phyloP scores from a whole-genome alignment of 2,888 invertebrate genomes.

The Hirtodrosophila cameraria region DNA sequence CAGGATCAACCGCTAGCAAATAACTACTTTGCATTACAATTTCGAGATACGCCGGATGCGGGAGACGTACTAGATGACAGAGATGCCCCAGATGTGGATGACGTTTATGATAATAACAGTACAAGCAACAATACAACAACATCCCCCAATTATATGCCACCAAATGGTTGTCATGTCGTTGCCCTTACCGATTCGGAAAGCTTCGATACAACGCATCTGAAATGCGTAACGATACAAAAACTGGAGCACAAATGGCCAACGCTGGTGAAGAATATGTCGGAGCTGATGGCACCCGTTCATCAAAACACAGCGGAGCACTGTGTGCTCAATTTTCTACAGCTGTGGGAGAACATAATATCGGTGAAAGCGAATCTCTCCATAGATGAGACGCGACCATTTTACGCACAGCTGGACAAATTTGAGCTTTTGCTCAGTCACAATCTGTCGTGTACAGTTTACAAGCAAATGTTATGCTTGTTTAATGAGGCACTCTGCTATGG shows the following conservation, averaged over 20 bases:
- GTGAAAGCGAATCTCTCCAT: slow-evolving; percentile 95
- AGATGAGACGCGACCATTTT: slow-evolving; percentile 94
- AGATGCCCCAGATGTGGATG: no score
- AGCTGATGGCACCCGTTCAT: slow-evolving; percentile 69
- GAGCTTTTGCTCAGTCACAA: slow-evolving; percentile 88
- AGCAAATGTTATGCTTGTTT: slow-evolving; percentile 92
- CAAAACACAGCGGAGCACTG: slow-evolving; percentile 87
- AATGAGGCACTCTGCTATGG: slow-evolving; percentile 96
- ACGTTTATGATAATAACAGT: slow-evolving; percentile 35
- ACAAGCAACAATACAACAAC: slow-evolving; percentile 24
- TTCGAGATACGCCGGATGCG: slow-evolving; percentile 57
- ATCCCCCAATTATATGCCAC: slow-evolving; percentile 39
- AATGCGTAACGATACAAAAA: slow-evolving; percentile 93
- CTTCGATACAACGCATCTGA: slow-evolving; percentile 93
- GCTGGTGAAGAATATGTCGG: slow-evolving; percentile 88
- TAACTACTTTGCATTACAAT: slow-evolving; percentile 84
- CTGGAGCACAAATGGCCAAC: slow-evolving; percentile 93
- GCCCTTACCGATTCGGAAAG: slow-evolving; percentile 91
- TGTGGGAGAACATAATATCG: slow-evolving; percentile 96
- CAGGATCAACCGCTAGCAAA: slow-evolving; percentile 80
- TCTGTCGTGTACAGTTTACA: slow-evolving; percentile 93
- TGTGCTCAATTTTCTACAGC: slow-evolving; percentile 91
- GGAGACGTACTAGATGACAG: slow-evolving; percentile 17
- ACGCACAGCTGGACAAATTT: slow-evolving; percentile 92
- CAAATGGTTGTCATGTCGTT: slow-evolving; percentile 81